Base-by-base conservation (phyloP, 2,888 invertebrate genomes). In the Campoplex nolae region DNA sequence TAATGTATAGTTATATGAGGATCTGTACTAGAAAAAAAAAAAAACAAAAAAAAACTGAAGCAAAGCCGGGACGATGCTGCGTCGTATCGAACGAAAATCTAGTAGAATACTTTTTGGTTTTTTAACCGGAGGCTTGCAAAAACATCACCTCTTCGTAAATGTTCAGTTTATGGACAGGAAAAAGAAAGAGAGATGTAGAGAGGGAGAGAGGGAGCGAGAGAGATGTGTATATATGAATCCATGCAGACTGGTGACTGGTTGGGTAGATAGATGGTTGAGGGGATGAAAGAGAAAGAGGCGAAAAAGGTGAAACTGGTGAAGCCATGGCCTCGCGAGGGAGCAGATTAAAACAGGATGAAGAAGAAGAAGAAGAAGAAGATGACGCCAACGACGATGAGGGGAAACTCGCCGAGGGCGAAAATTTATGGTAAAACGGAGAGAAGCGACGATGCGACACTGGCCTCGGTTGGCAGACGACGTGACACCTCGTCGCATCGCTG, bases 391-490 rank as follows among this genome's bases (percentile, higher is more conserved):
- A 82, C 9, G 70, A 51, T 73, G 78, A 83, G 58, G 80, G 79
- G 81, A 88, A 88, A 88, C 86, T 88, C 86, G 83, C 75, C 81
- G 88, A 88, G 70, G 86, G 88, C 86, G 86, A 89, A 89, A 89
- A 88, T 89, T 88, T 88, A 89, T 89, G 88, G 86, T 88, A 89
- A 89, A 88, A 88, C 77, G 86, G 62, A 70, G 80, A 81, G 70
- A 83, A 67, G 85, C 71, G 77, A 68, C 67, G 65, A 56, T 62
- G 62, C 75, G 76, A 79, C 82, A 79, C 82, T 84, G 81, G 80
- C 82, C 79, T 78, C 74, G 71, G 58, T 75, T 83, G 62, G 70
- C 81, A 78, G 81, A 82, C 85, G 84, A 88, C 79, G 85, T 88
- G 87, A 87, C 87, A 86, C 84, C 80, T 88, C 85, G 74, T 83